Conservation (phyloP, 2,113 vertebrate genomes). For the Laticauda laticaudata region DNA sequence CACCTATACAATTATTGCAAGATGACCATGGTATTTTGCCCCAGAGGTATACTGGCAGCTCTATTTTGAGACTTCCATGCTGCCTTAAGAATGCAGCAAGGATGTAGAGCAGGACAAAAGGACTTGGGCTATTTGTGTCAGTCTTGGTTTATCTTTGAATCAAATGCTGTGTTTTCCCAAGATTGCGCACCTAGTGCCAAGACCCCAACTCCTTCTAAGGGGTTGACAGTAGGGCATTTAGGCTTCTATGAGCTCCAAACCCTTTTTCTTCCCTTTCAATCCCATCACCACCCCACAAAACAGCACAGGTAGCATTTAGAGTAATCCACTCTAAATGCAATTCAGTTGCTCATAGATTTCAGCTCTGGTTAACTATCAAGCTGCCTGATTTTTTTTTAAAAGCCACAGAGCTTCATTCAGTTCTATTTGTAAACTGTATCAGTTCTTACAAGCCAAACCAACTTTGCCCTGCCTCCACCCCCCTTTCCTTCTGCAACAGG, state of each 20-base stretch:
- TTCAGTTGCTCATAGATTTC: not conserved
- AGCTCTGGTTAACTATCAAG: not conserved
- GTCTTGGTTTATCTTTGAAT: not conserved
- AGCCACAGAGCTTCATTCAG: not conserved
- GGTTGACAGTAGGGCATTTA: not conserved
- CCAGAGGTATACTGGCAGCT: not conserved
- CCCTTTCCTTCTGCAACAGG: not conserved
- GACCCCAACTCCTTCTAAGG: not conserved
- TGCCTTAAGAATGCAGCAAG: not conserved
- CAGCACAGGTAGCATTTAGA: not conserved
- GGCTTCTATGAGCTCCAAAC: not conserved
- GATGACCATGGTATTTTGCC: not conserved
- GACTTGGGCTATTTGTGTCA: not conserved
- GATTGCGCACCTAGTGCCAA: not conserved
- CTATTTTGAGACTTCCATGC: not conserved
- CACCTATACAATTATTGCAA: not conserved
- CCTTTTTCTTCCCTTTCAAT: not conserved
- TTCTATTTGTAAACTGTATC: not conserved
- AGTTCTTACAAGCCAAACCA: not conserved
- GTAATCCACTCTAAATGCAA: not conserved
- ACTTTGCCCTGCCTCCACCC: not conserved
- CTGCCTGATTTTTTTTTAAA: not conserved
- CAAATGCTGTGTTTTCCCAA: not conserved
- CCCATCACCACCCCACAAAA: not conserved
- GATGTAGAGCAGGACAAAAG: not conserved